These are phyloP conservation scores for Enteromius fasciolatus DNA, from an alignment of 2,797 vertebrate genomes.

Conservation along the genomic window DNA sequence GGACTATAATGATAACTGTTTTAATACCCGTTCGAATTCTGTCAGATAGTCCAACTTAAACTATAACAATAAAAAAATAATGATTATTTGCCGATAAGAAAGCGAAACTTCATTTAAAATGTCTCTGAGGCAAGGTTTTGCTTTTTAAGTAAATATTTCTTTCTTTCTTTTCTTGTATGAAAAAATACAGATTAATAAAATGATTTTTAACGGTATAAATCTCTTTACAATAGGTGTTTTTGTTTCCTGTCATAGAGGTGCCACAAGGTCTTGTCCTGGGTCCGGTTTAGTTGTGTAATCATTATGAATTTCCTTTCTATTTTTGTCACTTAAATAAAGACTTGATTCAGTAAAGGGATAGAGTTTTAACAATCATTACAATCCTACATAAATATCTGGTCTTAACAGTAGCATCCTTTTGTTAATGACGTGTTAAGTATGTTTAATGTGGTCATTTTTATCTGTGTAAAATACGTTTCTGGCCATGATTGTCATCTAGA, in stretches of 20 bases:
- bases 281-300: constrained; percentile 70
- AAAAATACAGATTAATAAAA: background rate
- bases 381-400: background rate
- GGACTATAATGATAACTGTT: background rate
- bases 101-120: background rate
- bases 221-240: constrained; percentile 23
- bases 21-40: background rate
- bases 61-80: background rate
- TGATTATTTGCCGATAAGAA: background rate
- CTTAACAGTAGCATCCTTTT: background rate
- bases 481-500: background rate
- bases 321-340: constrained; percentile 78
- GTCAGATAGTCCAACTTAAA: background rate
- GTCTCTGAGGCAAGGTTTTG: background rate
- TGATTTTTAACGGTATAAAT: background rate
- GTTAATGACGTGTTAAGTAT: background rate
- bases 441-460: background rate
- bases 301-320: constrained; percentile 68
- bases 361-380: background rate
- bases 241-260: constrained; percentile 35
- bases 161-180: background rate
- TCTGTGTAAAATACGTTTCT: background rate
- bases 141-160: background rate
- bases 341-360: constrained; percentile 72
- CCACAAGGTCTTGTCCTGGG: constrained; percentile 59